phyloP scores from a whole-genome alignment of 2,797 vertebrate species.

The Streptopelia turtur region DNA sequence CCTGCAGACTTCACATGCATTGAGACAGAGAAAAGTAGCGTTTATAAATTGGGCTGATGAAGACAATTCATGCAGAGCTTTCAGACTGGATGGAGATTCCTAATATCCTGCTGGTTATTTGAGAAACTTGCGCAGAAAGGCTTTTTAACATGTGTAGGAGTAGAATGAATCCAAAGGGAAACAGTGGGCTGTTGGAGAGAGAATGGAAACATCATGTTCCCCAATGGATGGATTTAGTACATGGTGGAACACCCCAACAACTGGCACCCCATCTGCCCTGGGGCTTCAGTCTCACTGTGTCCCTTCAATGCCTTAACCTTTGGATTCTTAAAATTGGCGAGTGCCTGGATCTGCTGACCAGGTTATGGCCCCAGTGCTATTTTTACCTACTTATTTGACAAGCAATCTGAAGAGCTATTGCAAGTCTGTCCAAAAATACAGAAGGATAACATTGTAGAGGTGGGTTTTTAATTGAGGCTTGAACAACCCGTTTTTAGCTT shows the following conservation, averaged over 20 bases:
- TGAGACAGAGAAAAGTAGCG: not conserved
- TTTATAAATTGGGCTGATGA: not conserved
- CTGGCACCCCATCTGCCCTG: not conserved
- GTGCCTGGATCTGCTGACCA: not conserved
- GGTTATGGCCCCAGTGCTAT: not conserved
- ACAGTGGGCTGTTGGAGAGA: not conserved
- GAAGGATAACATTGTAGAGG: not conserved
- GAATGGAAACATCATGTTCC: not conserved
- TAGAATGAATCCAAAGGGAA: not conserved
- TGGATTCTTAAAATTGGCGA: not conserved
- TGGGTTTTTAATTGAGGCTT: slow-evolving; percentile 17
- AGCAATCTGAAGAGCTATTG: slow-evolving; percentile 6
- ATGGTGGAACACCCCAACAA: not conserved
- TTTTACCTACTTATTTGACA: slow-evolving; percentile 31
- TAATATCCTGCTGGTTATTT: not conserved
- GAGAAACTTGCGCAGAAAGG: not conserved
- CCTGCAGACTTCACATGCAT: not conserved
- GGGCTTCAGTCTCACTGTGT: not conserved
- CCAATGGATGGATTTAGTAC: not conserved
- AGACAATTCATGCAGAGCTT: not conserved
- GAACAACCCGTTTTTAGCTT: not conserved
- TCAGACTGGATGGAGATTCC: not conserved
- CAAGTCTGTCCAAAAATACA: slow-evolving; percentile 16
- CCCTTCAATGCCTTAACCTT: not conserved
- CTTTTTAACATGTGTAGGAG: not conserved